phyloP scores from a whole-genome alignment of 2,888 invertebrate species.

The Lasioglossum calceatum region DNA sequence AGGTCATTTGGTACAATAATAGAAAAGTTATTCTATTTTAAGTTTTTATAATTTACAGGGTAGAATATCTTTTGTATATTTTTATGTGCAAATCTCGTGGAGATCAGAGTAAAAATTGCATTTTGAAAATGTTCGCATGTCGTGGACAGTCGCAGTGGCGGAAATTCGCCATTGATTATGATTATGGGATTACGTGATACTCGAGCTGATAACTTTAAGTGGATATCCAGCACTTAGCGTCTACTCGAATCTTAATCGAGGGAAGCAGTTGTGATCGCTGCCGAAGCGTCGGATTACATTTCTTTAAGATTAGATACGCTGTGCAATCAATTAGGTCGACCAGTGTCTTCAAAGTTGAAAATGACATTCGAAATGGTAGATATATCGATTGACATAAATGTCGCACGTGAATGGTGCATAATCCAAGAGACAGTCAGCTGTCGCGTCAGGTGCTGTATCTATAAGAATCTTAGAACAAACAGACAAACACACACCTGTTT shows the following conservation, averaged over 20 bases:
- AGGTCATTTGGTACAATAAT: too few relatives aligned
- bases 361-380: not conserved
- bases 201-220: not conserved
- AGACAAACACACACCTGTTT: conserved; percentile 74
- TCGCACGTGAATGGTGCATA: not conserved
- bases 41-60: not conserved
- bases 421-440: not conserved
- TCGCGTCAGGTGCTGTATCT: conserved; percentile 23
- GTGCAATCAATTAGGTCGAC: not conserved
- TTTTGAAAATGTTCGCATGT: too few relatives aligned
- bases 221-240: not conserved
- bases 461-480: conserved; percentile 57
- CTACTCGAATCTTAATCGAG: not conserved
- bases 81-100: too few relatives aligned
- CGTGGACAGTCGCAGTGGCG: not conserved
- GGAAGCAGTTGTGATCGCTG: not conserved
- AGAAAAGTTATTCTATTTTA: too few relatives aligned
- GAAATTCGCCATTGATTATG: not conserved
- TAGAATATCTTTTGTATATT: too few relatives aligned
- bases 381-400: not conserved
- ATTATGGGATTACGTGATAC: not conserved
- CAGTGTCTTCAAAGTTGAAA: not conserved
- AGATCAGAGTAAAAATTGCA: too few relatives aligned
- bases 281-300: not conserved
- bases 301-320: not conserved